Base-by-base conservation (phyloP, 2,797 vertebrate species). In the Mormyrops attenuatus region DNA sequence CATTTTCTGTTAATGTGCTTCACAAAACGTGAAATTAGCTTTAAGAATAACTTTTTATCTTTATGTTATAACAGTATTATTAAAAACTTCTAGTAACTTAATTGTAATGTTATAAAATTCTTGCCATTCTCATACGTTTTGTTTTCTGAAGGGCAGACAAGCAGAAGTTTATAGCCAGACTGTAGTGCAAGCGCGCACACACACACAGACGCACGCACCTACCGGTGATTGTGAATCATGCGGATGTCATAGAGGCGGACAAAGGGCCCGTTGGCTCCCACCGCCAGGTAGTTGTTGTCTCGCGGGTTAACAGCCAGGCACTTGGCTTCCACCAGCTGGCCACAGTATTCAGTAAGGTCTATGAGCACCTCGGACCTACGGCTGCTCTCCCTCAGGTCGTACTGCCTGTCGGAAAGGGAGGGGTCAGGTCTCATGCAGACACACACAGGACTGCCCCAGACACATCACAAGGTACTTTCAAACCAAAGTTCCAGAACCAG, bases 181-280 rank as follows among this genome's bases (percentile, higher is more conserved):
- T 22, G 44, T 22, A 7, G 38, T 11, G n/a, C 82, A 85, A 1
- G 47, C 1, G 34, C 57, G 5, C 30, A 0, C 69, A 20, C 1
- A 20, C 5, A 20, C 41, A 11, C 3, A 6, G n/a, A 53, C 0
- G 22, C 41, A 5, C 5, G 7, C 8, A n/a, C 87, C 38, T 53
- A 99, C 99, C 98, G 98, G 95, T 99, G 97, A 93, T 99, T 99
- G 93, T 99, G 98, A 94, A 99, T 99, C 99, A 99, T 99, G 90
- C 99, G 96, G 88, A 99, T 98, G 94, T 99, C 99, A 3, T 99
- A 99, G 73, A 99, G 97, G 17, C 99, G 97, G 84, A 99, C 98
- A 0, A 99, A 99, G 26, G 99, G 99, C 44, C 98, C 98, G 0
- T 97, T 99, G 86, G 99, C 97, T 53, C 99, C 99, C 9, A 99